Percentiles rank a stretch among this genome's conserved stretches.
phyloP scores from a whole-genome alignment of 2,113 vertebrate genomes.

The Solea senegalensis region DNA sequence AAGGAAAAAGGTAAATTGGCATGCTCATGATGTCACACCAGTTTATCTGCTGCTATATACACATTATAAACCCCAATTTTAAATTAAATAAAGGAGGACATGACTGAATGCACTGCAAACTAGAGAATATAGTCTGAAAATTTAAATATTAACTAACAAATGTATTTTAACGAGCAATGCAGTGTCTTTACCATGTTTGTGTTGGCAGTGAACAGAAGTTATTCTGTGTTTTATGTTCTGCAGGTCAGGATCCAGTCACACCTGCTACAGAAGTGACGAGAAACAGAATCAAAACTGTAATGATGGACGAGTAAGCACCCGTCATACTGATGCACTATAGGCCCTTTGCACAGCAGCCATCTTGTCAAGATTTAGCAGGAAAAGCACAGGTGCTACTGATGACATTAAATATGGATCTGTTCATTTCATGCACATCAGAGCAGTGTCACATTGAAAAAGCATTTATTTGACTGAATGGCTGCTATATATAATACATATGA shows the following conservation, averaged over 20 bases:
- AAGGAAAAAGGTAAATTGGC: conserved; percentile 31
- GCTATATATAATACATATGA: too few species aligned
- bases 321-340: not conserved
- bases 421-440: too few species aligned
- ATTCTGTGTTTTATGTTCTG: conserved; percentile 12
- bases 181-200: not conserved
- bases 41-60: not conserved
- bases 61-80: too few species aligned
- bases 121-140: not conserved
- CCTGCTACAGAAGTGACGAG: conserved; percentile 16
- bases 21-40: not conserved
- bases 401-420: too few species aligned
- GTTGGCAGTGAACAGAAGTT: not conserved
- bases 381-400: too few species aligned
- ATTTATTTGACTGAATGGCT: too few species aligned
- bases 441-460: too few species aligned
- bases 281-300: not conserved
- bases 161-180: not conserved
- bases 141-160: not conserved
- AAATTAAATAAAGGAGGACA: not conserved
- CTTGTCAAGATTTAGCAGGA: too few species aligned
- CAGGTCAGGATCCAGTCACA: conserved; percentile 35
- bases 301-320: conserved; percentile 54
- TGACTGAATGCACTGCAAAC: not conserved
- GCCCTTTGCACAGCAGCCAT: too few species aligned